Percentiles rank a stretch among this genome's conserved stretches.
Evolutionary conservation across 1,140 invertebrate genomes (phyloP).

Genomic region (Drosophila gunungcola): DNA sequence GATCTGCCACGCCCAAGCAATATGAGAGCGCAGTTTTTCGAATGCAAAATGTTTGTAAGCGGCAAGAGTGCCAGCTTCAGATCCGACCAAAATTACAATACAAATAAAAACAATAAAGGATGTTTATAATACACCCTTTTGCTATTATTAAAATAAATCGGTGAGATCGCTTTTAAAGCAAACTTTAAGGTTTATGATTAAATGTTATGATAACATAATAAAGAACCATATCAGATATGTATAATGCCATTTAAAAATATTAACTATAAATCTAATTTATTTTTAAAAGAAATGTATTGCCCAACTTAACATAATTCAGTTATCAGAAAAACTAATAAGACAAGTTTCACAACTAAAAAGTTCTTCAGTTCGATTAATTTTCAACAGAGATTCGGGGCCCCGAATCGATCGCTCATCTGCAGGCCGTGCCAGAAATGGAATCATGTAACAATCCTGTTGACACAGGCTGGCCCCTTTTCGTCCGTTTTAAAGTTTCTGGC

Average conservation of each 20-base stretch:
- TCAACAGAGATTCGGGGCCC: background rate
- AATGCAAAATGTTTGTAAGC: conserved; percentile 49
- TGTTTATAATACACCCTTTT: background rate
- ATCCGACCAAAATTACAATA: conserved; percentile 14
- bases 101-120: background rate
- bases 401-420: conserved; percentile 35
- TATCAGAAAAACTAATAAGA: background rate
- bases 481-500: conserved; percentile 46
- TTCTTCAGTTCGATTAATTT: conserved; percentile 25
- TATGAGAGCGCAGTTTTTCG: conserved; percentile 21
- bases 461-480: conserved; percentile 26
- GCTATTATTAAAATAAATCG: too few relatives aligned
- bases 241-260: too few relatives aligned
- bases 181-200: too few relatives aligned
- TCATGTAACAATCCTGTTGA: conserved; percentile 41
- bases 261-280: too few relatives aligned
- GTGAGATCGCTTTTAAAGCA: too few relatives aligned
- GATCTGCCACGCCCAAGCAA: conserved; percentile 51
- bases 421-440: conserved; percentile 13
- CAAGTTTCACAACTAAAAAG: background rate
- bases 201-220: too few relatives aligned
- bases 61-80: conserved; percentile 48
- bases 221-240: too few relatives aligned
- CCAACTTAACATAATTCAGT: too few relatives aligned
- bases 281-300: too few relatives aligned